Percentiles rank a stretch among this genome's conserved stretches.
Evolutionary conservation across 37 sponge, comb jelly and placozoan genomes (phyloP).

Genomic region (Aphrocallistes beatrix): DNA sequence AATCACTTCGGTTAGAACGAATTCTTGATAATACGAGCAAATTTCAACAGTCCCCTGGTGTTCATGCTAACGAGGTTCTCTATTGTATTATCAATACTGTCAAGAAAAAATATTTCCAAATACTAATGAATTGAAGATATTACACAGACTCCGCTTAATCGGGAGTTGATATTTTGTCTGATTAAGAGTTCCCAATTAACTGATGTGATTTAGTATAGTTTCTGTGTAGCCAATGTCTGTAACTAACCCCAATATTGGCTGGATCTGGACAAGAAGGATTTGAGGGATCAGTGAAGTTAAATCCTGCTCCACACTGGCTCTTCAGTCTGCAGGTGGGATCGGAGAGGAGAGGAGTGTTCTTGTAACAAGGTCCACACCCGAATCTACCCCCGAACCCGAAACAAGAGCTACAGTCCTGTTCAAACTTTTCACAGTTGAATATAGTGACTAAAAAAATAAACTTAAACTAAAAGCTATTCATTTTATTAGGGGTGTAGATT

Average conservation of each 20-base stretch:
- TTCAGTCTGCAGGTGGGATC: neutral
- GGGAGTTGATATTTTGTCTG: no score
- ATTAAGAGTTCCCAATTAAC: no score
- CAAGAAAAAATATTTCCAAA: no score
- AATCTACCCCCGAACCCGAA: neutral
- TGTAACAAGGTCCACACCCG: neutral
- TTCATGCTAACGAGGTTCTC: neutral
- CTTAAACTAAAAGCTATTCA: neutral
- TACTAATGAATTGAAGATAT: no score
- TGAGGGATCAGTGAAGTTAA: neutral
- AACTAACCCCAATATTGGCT: neutral
- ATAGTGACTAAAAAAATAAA: neutral
- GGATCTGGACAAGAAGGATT: neutral
- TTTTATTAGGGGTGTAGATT: neutral
- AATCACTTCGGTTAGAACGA: no score
- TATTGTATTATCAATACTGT: no score
- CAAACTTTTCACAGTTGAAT: neutral
- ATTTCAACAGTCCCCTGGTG: neutral
- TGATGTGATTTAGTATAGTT: no score
- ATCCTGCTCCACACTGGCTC: neutral
- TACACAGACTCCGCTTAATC: no score
- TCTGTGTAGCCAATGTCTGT: no score
- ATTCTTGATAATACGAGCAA: no score
- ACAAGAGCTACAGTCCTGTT: neutral
- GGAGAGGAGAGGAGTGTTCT: neutral